Percentiles rank a stretch among this genome's conserved stretches.
These are phyloP conservation scores for Drosophila tripunctata DNA, from an alignment of 2,888 invertebrate species.

Conservation along the genomic window DNA sequence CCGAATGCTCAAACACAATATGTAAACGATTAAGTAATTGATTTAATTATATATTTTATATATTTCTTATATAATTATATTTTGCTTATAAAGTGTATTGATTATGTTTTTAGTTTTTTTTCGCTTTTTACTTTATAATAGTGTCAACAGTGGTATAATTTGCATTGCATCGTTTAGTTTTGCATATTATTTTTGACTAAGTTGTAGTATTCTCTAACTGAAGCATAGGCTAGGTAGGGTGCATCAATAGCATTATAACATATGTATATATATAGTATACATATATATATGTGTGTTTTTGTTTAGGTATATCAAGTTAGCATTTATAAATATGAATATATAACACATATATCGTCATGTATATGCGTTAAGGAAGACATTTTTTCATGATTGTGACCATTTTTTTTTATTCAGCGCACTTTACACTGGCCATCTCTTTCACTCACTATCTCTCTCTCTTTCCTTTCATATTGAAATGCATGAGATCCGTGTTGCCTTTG, in stretches of 20 bases:
- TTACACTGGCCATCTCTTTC: conserved; percentile 25
- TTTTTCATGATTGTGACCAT: conserved; percentile 78
- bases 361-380: conserved; percentile 80
- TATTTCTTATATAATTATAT: conserved; percentile 31
- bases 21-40: conserved; percentile 53
- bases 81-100: too few species aligned
- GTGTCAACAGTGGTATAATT: conserved; percentile 73
- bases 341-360: conserved; percentile 76
- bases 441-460: conserved; percentile 28
- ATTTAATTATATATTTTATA: conserved; percentile 37
- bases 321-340: conserved; percentile 59
- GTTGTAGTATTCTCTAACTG: conserved; percentile 55
- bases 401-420: conserved; percentile 55
- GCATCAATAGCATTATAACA: conserved; percentile 54
- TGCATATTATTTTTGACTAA: conserved; percentile 43
- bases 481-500: conserved; percentile 10
- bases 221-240: conserved; percentile 70
- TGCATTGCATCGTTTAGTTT: conserved; percentile 40
- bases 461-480: conserved; percentile 26
- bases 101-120: conserved; percentile 41
- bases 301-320: conserved; percentile 51
- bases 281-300: conserved; percentile 45
- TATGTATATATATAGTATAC: conserved; percentile 33
- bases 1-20: conserved; percentile 28
- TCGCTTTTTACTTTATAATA: conserved; percentile 44